Evolutionary conservation across 2,888 invertebrate genomes (phyloP), one percentile per base, ranked within the genome.

Genomic region (Marronus borbonicus): DNA sequence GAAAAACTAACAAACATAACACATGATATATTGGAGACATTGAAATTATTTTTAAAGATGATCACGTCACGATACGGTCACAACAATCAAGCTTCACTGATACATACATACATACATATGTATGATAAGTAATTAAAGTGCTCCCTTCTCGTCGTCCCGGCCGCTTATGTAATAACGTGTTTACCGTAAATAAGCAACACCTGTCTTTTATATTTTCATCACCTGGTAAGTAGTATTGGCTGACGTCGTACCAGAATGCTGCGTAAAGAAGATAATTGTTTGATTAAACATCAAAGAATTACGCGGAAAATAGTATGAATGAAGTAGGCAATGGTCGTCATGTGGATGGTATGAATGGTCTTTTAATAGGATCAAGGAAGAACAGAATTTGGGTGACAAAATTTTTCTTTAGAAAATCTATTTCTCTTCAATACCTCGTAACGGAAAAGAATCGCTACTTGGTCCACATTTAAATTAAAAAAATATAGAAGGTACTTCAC

Each of bases 41-140:
- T 70, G 77, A 70, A 70, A 77, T 77, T 77, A 77, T 77, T 77
- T 77, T 77, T 77, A 77, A 77, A 77, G 70, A 77, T 77, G 77
- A 77, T 62, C 44, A 17, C 20, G 8, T 44, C 44, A 52, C 52
- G 52, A 52, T 52, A 17, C 14, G 20, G 55, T 20, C 20, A 58
- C 55, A 58, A 17, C 44, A 55, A 36, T 31, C 60, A 60, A 24
- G 55, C 1, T 55, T 7, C 20, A 55, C 4, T 52, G 39, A 14
- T 55, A 17, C 17, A 17, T 17, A 20, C 60, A 60, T 14, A 14
- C n/a, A 36, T 36, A 49, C 24, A 24, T 74, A 74, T 70, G 28
- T 10, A 55, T 52, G 24, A 52, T 17, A 60, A 60, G 24, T 72
- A 60, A 60, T 60, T 72, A 49, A 36, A 68, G 12, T 68, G 24